phyloP scores from a whole-genome alignment of 2,888 invertebrate genomes.

The Beris morrisii region DNA sequence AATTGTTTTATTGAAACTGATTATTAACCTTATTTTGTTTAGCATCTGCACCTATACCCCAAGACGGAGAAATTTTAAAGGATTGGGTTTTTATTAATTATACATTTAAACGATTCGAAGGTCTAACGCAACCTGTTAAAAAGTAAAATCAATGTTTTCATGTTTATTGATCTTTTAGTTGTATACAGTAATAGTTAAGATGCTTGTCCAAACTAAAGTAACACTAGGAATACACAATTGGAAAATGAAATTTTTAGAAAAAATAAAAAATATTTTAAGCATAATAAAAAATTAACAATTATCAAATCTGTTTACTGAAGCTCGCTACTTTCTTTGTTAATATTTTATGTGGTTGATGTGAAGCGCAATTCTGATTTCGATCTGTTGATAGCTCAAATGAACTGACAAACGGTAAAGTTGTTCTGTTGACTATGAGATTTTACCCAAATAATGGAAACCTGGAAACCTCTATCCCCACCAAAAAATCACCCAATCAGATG shows the following conservation, averaged over 20 bases:
- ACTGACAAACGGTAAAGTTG: too few species aligned
- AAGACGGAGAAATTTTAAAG: conserved; percentile 92
- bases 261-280: conserved; percentile 25
- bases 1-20: conserved; percentile 5
- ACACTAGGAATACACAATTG: conserved; percentile 15
- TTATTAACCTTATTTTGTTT: conserved; percentile 43
- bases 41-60: conserved; percentile 85
- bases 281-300: conserved; percentile 28
- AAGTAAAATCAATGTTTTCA: conserved; percentile 18
- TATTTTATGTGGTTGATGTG: not conserved
- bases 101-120: conserved; percentile 99
- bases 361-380: too few species aligned
- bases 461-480: too few species aligned
- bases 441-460: too few species aligned
- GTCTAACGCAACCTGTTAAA: conserved; percentile 72
- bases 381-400: too few species aligned
- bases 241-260: conserved; percentile 16
- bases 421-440: too few species aligned
- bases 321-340: conserved; percentile 15
- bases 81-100: conserved; percentile 99
- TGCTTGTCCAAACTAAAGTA: conserved; percentile 19
- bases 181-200: conserved; percentile 26
- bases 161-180: conserved; percentile 13
- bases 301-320: conserved; percentile 21
- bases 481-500: too few species aligned